These are phyloP conservation scores for Bucorvus abyssinicus DNA, from an alignment of 2,797 vertebrate species.

Conservation along the genomic window DNA sequence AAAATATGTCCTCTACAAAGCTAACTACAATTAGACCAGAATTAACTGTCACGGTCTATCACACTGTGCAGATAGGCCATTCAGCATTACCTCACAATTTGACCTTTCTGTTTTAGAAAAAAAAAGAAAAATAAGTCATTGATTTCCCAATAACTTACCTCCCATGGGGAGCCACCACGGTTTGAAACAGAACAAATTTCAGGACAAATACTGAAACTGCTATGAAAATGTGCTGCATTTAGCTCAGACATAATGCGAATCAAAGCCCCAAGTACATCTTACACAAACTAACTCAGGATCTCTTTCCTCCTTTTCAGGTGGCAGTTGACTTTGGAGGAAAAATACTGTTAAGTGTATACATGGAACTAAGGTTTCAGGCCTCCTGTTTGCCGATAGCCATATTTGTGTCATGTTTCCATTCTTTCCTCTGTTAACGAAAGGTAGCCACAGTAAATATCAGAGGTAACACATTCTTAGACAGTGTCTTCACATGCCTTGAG, in stretches of 20 bases:
- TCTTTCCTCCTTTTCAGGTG: neutral
- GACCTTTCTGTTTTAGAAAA: neutral
- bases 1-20: neutral
- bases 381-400: neutral
- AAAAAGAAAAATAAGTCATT: neutral
- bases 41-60: neutral
- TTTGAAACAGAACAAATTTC: neutral
- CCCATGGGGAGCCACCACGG: neutral
- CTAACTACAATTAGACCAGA: neutral
- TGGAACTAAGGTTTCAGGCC: neutral
- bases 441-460: neutral
- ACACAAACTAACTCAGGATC: neutral
- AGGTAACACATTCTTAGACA: neutral
- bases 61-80: neutral
- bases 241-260: neutral
- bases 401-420: neutral
- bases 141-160: neutral
- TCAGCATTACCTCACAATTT: neutral
- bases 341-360: accelerated
- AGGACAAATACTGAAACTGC: neutral
- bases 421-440: neutral
- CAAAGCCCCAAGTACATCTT: neutral
- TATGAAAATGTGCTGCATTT: neutral
- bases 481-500: neutral
- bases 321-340: neutral